Conservation (phyloP, 2,888 invertebrate species). For the Raillietiella orientalis region DNA sequence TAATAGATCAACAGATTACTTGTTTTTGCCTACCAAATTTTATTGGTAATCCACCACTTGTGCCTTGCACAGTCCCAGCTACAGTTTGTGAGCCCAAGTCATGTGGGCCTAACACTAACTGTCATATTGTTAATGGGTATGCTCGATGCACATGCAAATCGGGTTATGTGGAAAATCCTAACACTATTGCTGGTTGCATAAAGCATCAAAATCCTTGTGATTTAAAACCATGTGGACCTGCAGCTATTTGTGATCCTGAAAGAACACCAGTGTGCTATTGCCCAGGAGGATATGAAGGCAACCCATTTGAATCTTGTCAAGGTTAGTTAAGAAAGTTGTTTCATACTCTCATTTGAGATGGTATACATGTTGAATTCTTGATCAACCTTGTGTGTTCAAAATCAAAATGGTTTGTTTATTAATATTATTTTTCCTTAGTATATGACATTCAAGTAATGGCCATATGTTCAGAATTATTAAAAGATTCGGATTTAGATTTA, state of each 20-base stretch:
- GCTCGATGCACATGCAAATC: conserved; percentile 32
- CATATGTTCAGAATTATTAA: too few species aligned
- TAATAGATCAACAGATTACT: conserved; percentile 30
- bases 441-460: too few species aligned
- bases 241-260: conserved; percentile 11
- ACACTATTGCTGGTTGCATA: conserved; percentile 52
- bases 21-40: conserved; percentile 66
- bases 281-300: conserved; percentile 8
- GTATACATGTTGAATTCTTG: too few species aligned
- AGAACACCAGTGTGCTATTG: conserved; percentile 7
- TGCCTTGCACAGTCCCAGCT: conserved; percentile 6
- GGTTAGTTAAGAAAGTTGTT: too few species aligned
- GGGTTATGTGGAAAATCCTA: conserved; percentile 52
- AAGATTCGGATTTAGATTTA: too few species aligned
- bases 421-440: too few species aligned
- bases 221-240: conserved; percentile 33
- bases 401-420: too few species aligned
- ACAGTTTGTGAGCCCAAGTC: conserved; percentile 5
- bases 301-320: conserved; percentile 7
- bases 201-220: conserved; percentile 32
- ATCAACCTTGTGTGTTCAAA: too few species aligned
- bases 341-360: too few species aligned
- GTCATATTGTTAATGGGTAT: conserved; percentile 17
- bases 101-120: conserved; percentile 21
- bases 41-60: conserved; percentile 32